phyloP scores from a whole-genome alignment of 2,797 vertebrate species.

The Pangasius djambal region DNA sequence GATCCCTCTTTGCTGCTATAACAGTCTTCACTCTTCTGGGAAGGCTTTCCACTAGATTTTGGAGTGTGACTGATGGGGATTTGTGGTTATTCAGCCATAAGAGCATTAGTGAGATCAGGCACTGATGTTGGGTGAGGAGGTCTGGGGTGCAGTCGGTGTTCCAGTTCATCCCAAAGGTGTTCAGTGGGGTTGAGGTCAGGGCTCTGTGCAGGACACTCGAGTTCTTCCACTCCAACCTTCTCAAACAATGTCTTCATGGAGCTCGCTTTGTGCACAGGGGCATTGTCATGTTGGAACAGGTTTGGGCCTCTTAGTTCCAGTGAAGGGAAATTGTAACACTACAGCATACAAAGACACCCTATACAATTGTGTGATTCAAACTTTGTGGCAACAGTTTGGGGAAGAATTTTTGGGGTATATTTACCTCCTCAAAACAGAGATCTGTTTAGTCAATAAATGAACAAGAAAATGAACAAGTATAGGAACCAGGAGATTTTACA shows the following conservation, averaged over 20 bases:
- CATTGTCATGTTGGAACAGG: no score
- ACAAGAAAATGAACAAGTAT: not conserved
- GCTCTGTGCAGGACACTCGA: no score
- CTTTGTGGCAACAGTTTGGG: no score
- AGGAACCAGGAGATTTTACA: not conserved
- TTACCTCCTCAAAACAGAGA: not conserved
- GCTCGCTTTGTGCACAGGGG: not conserved
- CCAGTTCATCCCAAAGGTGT: no score
- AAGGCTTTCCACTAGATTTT: not conserved
- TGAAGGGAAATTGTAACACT: no score
- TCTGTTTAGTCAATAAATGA: not conserved
- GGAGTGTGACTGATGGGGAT: not conserved
- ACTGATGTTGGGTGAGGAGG: not conserved
- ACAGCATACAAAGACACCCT: no score
- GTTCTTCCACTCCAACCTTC: not conserved
- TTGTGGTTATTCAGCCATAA: not conserved
- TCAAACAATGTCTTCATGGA: not conserved
- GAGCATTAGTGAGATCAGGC: no score
- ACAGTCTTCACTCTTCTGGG: not conserved
- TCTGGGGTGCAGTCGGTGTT: no score
- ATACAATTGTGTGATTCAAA: no score
- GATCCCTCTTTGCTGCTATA: not conserved
- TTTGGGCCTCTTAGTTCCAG: no score
- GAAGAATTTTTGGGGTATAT: no score
- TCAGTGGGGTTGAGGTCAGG: no score